A percentile compares a stretch with the other conserved stretches of the same genome.
These are phyloP conservation scores for Hiodon tergisus DNA, from an alignment of 2,113 vertebrate species.

Conservation along the genomic window DNA sequence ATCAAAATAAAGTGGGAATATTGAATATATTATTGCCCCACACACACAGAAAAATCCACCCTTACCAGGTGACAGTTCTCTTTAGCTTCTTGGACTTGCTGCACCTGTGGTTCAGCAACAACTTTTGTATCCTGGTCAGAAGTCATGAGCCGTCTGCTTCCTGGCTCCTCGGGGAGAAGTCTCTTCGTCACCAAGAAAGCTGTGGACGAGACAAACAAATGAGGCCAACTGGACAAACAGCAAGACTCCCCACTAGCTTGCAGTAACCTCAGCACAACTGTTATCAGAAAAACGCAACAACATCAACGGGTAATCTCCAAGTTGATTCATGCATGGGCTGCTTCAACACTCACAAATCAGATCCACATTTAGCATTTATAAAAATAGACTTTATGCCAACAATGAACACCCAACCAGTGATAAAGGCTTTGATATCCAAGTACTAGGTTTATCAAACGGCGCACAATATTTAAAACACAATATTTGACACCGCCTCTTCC, in stretches of 20 bases:
- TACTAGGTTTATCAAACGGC: too few relatives aligned
- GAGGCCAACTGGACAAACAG: background rate
- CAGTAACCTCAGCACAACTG: background rate
- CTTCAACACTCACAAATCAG: background rate
- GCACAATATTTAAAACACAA: too few relatives aligned
- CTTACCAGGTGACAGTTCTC: constrained; percentile 79
- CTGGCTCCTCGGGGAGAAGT: constrained; percentile 73
- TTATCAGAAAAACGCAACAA: background rate
- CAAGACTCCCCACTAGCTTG: background rate
- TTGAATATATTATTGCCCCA: too few relatives aligned
- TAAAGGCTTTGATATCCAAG: too few relatives aligned
- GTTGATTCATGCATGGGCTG: background rate
- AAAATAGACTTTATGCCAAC: too few relatives aligned
- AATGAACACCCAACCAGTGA: too few relatives aligned
- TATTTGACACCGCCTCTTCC: too few relatives aligned
- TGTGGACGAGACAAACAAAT: constrained; percentile 33
- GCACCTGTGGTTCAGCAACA: constrained; percentile 83
- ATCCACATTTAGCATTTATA: too few relatives aligned
- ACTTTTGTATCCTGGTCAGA: constrained; percentile 83
- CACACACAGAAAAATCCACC: constrained; percentile 20
- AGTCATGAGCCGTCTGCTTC: constrained; percentile 82
- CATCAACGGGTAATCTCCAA: background rate
- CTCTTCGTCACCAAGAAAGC: constrained; percentile 65
- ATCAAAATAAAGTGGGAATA: too few relatives aligned
- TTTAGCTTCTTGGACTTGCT: constrained; percentile 73